These are phyloP conservation scores for Rhinogobius similis DNA, from an alignment of 2,113 vertebrate species.

Conservation along the genomic window DNA sequence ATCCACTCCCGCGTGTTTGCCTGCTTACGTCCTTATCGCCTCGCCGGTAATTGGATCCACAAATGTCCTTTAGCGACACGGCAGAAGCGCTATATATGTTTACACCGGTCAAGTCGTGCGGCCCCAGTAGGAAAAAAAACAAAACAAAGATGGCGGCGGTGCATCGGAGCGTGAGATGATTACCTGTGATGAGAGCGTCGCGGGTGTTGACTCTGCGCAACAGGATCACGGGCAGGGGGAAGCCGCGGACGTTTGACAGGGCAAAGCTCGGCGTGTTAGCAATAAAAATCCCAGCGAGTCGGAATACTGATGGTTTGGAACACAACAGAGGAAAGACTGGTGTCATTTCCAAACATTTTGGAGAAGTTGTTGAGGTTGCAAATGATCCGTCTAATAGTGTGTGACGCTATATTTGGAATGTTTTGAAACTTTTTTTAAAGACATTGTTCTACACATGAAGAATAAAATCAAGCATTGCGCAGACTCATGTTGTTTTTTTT, in stretches of 20 bases:
- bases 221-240: slow-evolving; percentile 10
- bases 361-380: background rate
- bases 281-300: slow-evolving; percentile 9
- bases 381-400: background rate
- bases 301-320: background rate
- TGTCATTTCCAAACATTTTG: background rate
- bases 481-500: background rate
- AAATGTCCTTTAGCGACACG: slow-evolving; percentile 36
- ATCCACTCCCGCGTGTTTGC: slow-evolving; percentile 34
- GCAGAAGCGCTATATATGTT: slow-evolving; percentile 36
- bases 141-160: slow-evolving; percentile 26
- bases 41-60: slow-evolving; percentile 59
- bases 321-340: background rate
- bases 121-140: slow-evolving; percentile 1
- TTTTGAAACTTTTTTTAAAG: background rate
- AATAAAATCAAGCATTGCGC: background rate
- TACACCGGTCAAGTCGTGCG: slow-evolving; percentile 50
- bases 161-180: slow-evolving; percentile 55
- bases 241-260: slow-evolving; percentile 1
- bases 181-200: slow-evolving; percentile 43
- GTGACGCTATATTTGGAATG: background rate
- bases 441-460: background rate
- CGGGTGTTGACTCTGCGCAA: slow-evolving; percentile 44
- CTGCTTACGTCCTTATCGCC: slow-evolving; percentile 35
- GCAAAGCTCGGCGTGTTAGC: background rate